Conservation (phyloP, 1,140 invertebrate genomes). For the roundworm (Caenorhabditis elegans) region DNA sequence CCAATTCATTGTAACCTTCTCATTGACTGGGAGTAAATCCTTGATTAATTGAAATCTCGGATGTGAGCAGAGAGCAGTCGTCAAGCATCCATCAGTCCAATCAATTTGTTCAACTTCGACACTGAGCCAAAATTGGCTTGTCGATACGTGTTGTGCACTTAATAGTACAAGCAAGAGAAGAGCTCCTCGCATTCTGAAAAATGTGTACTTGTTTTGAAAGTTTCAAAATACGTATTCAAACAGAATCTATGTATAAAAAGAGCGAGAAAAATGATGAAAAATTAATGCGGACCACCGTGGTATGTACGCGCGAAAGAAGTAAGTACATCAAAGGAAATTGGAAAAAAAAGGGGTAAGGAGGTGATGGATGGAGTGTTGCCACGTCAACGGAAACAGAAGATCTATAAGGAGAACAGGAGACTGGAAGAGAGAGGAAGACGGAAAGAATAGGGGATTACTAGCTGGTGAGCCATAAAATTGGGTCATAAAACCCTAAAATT, state of each 20-base stretch:
- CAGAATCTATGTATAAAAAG: no score
- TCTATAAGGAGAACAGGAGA: not conserved
- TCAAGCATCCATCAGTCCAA: constrained; percentile 49
- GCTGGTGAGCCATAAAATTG: not conserved
- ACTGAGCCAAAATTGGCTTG: constrained; percentile 45
- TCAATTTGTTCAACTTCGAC: constrained; percentile 41
- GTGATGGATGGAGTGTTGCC: not conserved
- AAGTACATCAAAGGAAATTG: constrained; percentile 8
- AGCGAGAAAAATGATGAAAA: constrained; percentile 1
- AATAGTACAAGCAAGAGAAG: not conserved
- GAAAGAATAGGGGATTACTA: not conserved
- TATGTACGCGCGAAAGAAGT: not conserved
- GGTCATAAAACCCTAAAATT: not conserved
- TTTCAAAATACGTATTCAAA: not conserved
- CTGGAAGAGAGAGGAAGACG: not conserved
- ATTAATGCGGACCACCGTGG: not conserved
- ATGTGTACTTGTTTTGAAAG: no score
- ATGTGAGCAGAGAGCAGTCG: constrained; percentile 42
- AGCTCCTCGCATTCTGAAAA: not conserved
- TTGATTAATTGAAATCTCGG: constrained; percentile 42
- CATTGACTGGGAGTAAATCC: constrained; percentile 42
- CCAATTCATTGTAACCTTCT: constrained; percentile 41
- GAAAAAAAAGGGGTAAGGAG: not conserved
- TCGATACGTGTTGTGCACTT: not conserved
- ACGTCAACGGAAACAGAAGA: not conserved